phyloP scores from a whole-genome alignment of 2,797 vertebrate genomes.

The Rhyacichthys aspro region DNA sequence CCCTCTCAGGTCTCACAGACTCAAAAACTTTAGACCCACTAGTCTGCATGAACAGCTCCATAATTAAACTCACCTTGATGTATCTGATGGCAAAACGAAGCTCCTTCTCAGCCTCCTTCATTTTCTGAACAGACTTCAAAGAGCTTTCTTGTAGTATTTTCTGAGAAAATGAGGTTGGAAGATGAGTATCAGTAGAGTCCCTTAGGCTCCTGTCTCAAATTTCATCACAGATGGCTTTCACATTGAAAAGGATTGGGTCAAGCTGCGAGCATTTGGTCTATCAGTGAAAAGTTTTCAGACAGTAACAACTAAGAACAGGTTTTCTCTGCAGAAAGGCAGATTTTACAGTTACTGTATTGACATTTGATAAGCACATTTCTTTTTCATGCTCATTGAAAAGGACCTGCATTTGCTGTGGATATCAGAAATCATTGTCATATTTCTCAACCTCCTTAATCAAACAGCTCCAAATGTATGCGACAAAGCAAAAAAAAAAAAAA shows the following conservation, averaged over 20 bases:
- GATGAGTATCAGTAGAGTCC: constrained; percentile 18
- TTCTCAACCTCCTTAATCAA: background rate
- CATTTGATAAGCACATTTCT: constrained; percentile 14
- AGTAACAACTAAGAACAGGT: constrained; percentile 15
- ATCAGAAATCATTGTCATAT: background rate
- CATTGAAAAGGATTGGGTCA: constrained; percentile 19
- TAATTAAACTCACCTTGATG: constrained; percentile 70
- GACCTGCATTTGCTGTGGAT: background rate
- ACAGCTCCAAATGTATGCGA: no score
- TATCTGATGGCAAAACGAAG: constrained; percentile 71
- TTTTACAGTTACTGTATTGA: constrained; percentile 18
- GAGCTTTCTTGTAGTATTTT: constrained; percentile 74
- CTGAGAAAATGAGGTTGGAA: constrained; percentile 55
- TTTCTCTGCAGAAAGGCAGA: constrained; percentile 10
- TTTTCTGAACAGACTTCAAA: constrained; percentile 70
- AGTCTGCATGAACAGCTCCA: background rate
- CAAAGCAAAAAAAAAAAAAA: no score
- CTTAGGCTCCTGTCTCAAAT: background rate
- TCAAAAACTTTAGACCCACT: no score
- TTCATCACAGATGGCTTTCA: constrained; percentile 22
- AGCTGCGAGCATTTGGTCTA: constrained; percentile 27
- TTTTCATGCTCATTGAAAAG: background rate
- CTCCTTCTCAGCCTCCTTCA: constrained; percentile 77
- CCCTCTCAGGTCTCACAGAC: no score
- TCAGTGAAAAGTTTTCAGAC: constrained; percentile 4